Base-by-base conservation (phyloP, 92 coral and sea anemone genomes). In the Heteractis magnifica region DNA sequence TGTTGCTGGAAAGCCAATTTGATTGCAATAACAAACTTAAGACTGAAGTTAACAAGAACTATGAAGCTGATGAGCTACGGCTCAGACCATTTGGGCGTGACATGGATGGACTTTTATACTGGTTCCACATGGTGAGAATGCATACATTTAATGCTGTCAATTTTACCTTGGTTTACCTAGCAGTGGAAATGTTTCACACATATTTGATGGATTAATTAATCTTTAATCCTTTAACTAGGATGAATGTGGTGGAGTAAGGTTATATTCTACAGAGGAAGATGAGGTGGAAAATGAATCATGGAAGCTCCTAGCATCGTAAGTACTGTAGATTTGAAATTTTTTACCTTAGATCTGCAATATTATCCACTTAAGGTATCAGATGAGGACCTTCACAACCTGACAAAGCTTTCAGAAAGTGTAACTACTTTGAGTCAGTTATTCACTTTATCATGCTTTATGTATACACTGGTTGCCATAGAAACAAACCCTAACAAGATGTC, bases 201-300 rank as follows among this genome's bases (percentile, higher is more conserved):
- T 21, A 5, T 18, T n/a, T 6, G 41, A 21, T 14, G 72, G 34
- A 65, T n/a, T n/a, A 10, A 18, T 18, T 10, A 65, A 16, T 18
- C 48, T 65, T n/a, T 65, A n/a, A 74, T 71, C 50, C 11, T 20
- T 18, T 15, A 34, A 75, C 16, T 55, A 95, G 98, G 99, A 96
- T 89, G 94, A 89, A 15, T 78, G 84, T 64, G 90, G 89, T 41
- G 94, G 97, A 26, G 83, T 96, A 71, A 79, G 99, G 34, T 64
- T 96, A 20, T 96, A 96, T 85, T 94, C 98, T 10, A 96, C 99
- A 10, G 99, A 96, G 76, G 99, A 96, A 81, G 99, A 96, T 88
- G 99, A 96, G 72, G 94, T 96, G 55, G 97, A 92, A 75, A 82
- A 92, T 79, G 99, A 96, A 82, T 94, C 99, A 34, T 96, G 99